Base-by-base conservation (phyloP, 2,797 vertebrate genomes). In the Dicrostonyx torquatus region DNA sequence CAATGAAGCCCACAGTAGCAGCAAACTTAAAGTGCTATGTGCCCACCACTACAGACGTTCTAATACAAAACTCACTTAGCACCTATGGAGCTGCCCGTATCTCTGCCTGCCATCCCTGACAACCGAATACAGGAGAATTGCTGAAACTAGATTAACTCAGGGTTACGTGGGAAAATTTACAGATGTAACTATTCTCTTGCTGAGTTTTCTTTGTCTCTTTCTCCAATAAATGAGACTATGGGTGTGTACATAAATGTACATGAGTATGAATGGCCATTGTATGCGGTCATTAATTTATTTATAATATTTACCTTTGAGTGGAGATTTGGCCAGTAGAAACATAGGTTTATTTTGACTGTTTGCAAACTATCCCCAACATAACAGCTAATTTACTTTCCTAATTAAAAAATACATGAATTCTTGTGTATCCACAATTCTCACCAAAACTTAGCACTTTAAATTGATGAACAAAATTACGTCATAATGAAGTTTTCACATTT, bases 351-450 rank as follows among this genome's bases (percentile, higher is more conserved):
- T 73, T 92, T 45, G 53, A 78, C 24, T 80, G 43, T 76, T 66
- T 89, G 43, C 53, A 83, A 88, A 34, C 50, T 96, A 11, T 68
- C 48, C 82, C 43, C 31, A 90, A 82, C n/a, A 37, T 73, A 72
- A 43, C 11, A 60, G 55, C 13, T 58, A 62, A 79, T 80, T 75
- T n/a, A 55, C 9, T 5, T 72, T 91, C 18, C 53, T n/a, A 55
- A 53, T 10, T 18, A 20, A 55, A 68, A 72, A 95, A 90, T 60
- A n/a, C n/a, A 20, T 31, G 13, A 22, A 8, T 37, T 37, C 20
- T 5, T 26, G 9, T n/a, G 31, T 37, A 12, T 70, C 58, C 26
- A 14, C 2, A 55, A 86, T 58, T 70, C 37, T 76, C 50, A 85
- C 2, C 37, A 92, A 79, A 86, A 78, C 9, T 45, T 66, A 5